Evolutionary conservation across 2,888 invertebrate genomes (phyloP).

Genomic region (Brenthis daphne): DNA sequence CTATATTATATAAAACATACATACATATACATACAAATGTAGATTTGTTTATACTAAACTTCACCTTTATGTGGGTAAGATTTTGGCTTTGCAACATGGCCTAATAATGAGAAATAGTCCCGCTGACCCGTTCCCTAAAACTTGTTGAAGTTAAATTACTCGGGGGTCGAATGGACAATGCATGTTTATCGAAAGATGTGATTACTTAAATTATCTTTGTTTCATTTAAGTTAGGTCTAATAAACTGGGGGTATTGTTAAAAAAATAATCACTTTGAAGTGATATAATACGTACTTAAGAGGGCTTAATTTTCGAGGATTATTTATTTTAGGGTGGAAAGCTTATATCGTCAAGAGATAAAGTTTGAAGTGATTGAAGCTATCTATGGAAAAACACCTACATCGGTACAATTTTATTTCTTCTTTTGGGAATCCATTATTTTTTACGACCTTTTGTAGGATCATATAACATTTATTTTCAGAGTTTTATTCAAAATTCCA

Average conservation of each 20-base stretch:
- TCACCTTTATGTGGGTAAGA: constrained; percentile 12
- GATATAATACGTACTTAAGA: too few species aligned
- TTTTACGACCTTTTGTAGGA: too few species aligned
- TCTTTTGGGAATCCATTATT: too few species aligned
- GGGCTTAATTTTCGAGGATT: too few species aligned
- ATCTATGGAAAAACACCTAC: too few species aligned
- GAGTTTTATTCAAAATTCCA: not conserved
- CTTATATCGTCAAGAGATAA: too few species aligned
- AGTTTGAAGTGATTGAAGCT: too few species aligned
- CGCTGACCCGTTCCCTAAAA: constrained; percentile 47
- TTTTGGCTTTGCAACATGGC: constrained; percentile 14
- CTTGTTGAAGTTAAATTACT: constrained; percentile 55
- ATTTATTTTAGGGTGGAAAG: too few species aligned
- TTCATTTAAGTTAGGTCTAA: not conserved
- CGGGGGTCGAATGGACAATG: constrained; percentile 56
- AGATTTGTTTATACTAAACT: constrained; percentile 7
- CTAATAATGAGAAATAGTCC: constrained; percentile 38
- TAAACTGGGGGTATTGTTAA: not conserved
- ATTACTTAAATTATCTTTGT: constrained; percentile 46
- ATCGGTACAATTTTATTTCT: too few species aligned
- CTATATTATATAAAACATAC: not conserved
- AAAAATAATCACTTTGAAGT: not conserved
- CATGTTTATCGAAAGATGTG: constrained; percentile 62
- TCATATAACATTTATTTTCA: not conserved
- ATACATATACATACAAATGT: not conserved